A percentile compares a stretch with the other conserved stretches of the same genome.
phyloP scores from a whole-genome alignment of 1,140 invertebrate genomes.

The Lepidurus couesii region DNA sequence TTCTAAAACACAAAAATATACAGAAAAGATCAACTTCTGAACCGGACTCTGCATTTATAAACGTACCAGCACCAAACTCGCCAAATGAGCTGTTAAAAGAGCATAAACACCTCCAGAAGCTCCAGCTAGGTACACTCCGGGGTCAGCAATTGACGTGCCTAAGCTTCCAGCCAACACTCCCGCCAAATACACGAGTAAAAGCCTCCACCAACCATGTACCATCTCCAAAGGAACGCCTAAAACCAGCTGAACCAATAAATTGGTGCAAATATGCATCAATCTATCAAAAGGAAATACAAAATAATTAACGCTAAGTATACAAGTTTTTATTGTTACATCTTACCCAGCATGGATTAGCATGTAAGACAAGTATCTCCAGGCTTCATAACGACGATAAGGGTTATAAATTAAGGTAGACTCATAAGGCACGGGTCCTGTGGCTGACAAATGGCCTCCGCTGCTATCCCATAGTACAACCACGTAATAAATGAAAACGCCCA shows the following conservation, averaged over 20 bases:
- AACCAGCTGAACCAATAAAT: constrained; percentile 84
- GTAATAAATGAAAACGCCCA: constrained; percentile 49
- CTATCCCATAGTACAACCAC: constrained; percentile 41
- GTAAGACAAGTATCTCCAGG: constrained; percentile 89
- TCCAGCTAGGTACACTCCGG: constrained; percentile 77
- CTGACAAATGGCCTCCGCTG: constrained; percentile 36
- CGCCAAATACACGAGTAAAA: constrained; percentile 64
- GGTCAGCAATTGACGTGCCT: constrained; percentile 84
- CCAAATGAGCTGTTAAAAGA: constrained; percentile 87
- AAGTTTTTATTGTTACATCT: not conserved
- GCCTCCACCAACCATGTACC: constrained; percentile 90
- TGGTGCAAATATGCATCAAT: constrained; percentile 78
- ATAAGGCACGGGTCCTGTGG: constrained; percentile 58
- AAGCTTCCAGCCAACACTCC: constrained; percentile 81
- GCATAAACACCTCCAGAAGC: constrained; percentile 96
- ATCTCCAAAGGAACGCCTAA: constrained; percentile 89
- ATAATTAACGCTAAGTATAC: constrained; percentile 35
- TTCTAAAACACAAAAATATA: constrained; percentile 57
- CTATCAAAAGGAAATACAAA: constrained; percentile 40
- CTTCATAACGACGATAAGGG: constrained; percentile 76
- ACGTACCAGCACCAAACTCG: constrained; percentile 83
- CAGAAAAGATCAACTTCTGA: constrained; percentile 30
- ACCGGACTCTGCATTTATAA: not conserved
- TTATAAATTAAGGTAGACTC: constrained; percentile 80
- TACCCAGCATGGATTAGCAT: constrained; percentile 78